Conservation (phyloP, 2,113 vertebrate genomes). For the Plecturocebus donacophilus region DNA sequence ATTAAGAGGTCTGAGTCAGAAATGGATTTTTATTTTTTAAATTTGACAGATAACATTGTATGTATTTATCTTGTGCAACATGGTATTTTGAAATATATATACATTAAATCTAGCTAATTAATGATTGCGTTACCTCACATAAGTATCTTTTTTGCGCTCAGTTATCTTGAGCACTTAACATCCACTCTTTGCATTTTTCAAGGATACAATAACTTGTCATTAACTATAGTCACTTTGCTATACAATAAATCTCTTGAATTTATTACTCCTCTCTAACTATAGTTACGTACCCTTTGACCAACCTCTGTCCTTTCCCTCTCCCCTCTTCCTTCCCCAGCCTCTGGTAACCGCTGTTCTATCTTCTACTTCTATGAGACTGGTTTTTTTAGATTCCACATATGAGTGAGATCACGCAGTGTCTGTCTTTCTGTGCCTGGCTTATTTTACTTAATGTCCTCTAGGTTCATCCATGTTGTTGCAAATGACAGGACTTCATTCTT, state of each 20-base stretch:
- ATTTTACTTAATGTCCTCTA: not conserved
- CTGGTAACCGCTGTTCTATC: not conserved
- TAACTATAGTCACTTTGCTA: not conserved
- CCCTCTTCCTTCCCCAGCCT: not conserved
- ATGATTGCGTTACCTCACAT: not conserved
- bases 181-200: not conserved
- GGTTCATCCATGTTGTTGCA: not conserved
- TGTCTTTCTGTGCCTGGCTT: not conserved
- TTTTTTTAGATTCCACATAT: not conserved
- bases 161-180: not conserved
- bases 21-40: not conserved
- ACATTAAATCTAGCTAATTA: not conserved
- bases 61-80: not conserved
- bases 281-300: not conserved
- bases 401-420: not conserved
- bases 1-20: not conserved
- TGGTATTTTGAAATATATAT: not conserved
- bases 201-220: not conserved
- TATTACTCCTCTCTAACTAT: not conserved
- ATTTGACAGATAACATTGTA: not conserved
- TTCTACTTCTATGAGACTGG: not conserved
- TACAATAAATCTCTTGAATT: not conserved
- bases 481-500: not conserved
- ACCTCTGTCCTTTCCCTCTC: not conserved
- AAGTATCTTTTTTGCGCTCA: not conserved